phyloP scores from a whole-genome alignment of 1,140 invertebrate genomes.

The Pseudomyrmex dendroicus region DNA sequence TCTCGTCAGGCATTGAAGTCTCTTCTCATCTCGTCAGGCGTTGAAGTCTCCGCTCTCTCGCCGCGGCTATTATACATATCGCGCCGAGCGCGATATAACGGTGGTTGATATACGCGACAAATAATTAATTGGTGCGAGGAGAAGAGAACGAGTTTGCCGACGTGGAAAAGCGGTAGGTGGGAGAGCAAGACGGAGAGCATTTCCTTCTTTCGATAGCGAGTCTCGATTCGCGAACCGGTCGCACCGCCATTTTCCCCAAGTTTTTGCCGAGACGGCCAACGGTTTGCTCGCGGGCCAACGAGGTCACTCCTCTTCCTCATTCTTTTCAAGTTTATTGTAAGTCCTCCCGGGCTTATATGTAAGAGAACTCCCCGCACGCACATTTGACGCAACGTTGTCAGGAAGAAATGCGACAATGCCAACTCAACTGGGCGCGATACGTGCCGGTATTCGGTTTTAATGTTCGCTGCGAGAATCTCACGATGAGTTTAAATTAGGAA shows the following conservation, averaged over 20 bases:
- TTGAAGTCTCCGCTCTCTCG: constrained; percentile 39
- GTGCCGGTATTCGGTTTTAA: constrained; percentile 19
- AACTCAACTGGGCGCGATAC: background rate
- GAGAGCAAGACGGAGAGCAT: constrained; percentile 47
- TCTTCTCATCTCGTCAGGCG: background rate
- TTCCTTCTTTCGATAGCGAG: constrained; percentile 70
- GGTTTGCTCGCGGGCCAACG: constrained; percentile 65
- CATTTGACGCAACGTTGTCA: background rate
- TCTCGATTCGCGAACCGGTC: constrained; percentile 73
- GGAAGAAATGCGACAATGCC: constrained; percentile 27
- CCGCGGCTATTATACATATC: background rate
- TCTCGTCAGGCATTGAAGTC: no score
- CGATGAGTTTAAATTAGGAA: background rate
- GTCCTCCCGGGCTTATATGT: background rate
- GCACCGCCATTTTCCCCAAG: constrained; percentile 69
- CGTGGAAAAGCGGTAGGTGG: constrained; percentile 36
- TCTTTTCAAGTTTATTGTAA: constrained; percentile 43
- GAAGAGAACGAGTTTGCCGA: constrained; percentile 6
- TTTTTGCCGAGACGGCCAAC: constrained; percentile 69
- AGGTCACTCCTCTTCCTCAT: constrained; percentile 65
- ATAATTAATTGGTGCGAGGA: constrained; percentile 17
- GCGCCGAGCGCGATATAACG: constrained; percentile 11
- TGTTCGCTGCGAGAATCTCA: constrained; percentile 21
- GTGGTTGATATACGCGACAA: constrained; percentile 42
- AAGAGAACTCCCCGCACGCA: no score